phyloP scores from a whole-genome alignment of 2,888 invertebrate genomes.

The Drosophila anceps region DNA sequence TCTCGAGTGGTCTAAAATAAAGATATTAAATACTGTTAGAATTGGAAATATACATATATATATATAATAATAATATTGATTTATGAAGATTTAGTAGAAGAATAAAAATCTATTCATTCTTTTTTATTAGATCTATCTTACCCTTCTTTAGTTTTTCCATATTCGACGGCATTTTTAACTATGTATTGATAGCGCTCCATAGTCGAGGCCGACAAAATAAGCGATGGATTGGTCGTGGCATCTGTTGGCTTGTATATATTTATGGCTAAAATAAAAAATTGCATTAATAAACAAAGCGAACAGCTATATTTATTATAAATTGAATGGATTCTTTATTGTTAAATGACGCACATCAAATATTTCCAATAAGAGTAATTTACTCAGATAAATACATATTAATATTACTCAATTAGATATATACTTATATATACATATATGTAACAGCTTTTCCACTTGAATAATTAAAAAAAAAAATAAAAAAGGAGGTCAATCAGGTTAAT shows the following conservation, averaged over 20 bases:
- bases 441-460: neutral
- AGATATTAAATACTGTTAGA: neutral
- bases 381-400: no score
- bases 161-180: slow-evolving; percentile 95
- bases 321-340: no score
- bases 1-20: slow-evolving; percentile 53
- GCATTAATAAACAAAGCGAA: neutral
- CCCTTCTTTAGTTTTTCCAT: slow-evolving; percentile 90
- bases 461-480: neutral
- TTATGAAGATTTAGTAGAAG: neutral
- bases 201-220: slow-evolving; percentile 96
- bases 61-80: no score
- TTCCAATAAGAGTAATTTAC: no score
- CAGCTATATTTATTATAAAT: no score
- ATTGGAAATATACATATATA: no score
- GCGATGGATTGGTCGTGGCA: slow-evolving; percentile 99
- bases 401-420: no score
- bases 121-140: slow-evolving; percentile 72
- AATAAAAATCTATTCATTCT: neutral
- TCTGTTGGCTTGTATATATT: slow-evolving; percentile 98
- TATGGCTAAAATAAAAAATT: slow-evolving; percentile 90
- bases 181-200: slow-evolving; percentile 97
- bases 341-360: no score
- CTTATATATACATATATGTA: neutral
- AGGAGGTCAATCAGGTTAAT: neutral